Percentiles rank a stretch among this genome's conserved stretches.
Conservation (phyloP, 2,888 invertebrate species). For the Macrophya annulata region DNA sequence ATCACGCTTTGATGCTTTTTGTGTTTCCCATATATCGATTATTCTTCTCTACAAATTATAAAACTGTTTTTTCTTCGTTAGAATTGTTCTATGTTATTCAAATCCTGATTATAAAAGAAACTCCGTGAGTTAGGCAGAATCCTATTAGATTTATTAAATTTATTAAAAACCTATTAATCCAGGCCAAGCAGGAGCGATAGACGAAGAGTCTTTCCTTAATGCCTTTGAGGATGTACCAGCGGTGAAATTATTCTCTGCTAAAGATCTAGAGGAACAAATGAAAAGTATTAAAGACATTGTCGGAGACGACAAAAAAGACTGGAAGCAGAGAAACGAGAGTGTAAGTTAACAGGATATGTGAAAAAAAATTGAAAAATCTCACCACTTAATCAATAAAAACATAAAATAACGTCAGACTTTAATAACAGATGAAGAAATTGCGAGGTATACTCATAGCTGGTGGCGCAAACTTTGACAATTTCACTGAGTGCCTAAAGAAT, state of each 20-base stretch:
- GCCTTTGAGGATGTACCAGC: constrained; percentile 92
- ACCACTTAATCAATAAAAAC: neutral
- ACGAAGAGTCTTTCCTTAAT: constrained; percentile 92
- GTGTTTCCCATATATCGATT: constrained; percentile 20
- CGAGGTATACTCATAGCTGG: constrained; percentile 92
- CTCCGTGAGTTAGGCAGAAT: constrained; percentile 40
- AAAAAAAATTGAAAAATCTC: constrained; percentile 12
- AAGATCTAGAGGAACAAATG: constrained; percentile 92
- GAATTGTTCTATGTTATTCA: neutral
- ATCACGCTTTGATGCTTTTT: constrained; percentile 50
- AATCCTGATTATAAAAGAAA: neutral
- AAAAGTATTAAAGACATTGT: constrained; percentile 88
- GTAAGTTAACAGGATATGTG: constrained; percentile 80
- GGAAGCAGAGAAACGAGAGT: constrained; percentile 97
- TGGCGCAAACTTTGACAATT: constrained; percentile 87
- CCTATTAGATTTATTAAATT: neutral
- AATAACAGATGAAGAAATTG: constrained; percentile 90
- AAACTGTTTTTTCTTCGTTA: neutral
- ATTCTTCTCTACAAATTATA: neutral
- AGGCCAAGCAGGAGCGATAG: constrained; percentile 91
- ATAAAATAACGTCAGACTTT: constrained; percentile 6
- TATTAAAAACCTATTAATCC: constrained; percentile 16
- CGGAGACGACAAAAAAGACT: constrained; percentile 92
- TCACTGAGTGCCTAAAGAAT: constrained; percentile 88
- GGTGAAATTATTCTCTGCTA: constrained; percentile 90